A percentile compares a stretch with the other conserved stretches of the same genome.
These are phyloP conservation scores for Fregetta grallaria DNA, from an alignment of 2,113 vertebrate species.

Conservation along the genomic window DNA sequence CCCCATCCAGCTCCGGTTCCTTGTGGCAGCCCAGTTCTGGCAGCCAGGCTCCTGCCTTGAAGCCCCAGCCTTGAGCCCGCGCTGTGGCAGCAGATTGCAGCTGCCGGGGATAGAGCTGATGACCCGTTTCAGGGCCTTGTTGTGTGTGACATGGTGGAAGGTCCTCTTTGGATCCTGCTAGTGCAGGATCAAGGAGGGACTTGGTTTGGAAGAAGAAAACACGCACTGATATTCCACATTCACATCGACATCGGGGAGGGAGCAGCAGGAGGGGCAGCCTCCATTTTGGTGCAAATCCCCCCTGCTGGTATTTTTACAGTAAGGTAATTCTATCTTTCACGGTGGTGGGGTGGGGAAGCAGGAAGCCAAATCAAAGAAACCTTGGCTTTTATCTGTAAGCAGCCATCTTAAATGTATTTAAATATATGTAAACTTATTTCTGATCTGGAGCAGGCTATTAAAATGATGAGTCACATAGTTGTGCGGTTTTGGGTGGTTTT, in stretches of 20 bases:
- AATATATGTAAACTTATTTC: neutral
- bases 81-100: rapidly evolving
- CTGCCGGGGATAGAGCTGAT: neutral
- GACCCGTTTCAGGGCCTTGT: no score
- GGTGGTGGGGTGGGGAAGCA: neutral
- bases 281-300: neutral
- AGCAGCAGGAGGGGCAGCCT: neutral
- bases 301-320: neutral
- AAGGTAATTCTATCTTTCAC: neutral
- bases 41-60: neutral
- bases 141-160: neutral
- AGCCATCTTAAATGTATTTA: neutral
- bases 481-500: neutral
- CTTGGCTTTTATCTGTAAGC: neutral
- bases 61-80: neutral
- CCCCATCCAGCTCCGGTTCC: neutral
- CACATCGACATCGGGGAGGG: neutral
- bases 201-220: neutral
- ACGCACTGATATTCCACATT: rapidly evolving
- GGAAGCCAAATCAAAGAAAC: neutral
- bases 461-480: neutral
- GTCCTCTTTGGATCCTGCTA: neutral
- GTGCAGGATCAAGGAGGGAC: rapidly evolving
- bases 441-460: neutral
- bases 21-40: neutral